These are phyloP conservation scores for Geococcyx californianus DNA, from an alignment of 2,113 vertebrate species.

Conservation along the genomic window DNA sequence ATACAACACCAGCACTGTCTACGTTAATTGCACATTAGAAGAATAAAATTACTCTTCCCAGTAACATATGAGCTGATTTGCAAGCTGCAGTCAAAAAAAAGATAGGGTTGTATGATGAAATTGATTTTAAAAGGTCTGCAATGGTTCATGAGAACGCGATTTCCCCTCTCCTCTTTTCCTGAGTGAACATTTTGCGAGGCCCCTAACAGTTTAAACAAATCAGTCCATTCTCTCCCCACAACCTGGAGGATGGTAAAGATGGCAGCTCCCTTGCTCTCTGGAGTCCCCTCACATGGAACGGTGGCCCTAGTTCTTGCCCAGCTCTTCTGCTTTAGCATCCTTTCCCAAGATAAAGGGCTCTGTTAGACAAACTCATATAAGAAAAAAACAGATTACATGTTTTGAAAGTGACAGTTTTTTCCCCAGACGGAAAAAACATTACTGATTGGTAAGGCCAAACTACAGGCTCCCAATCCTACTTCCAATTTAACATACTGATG, in stretches of 20 bases:
- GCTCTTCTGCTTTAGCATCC: accelerated
- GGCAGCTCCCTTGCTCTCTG: not conserved
- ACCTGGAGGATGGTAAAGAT: not conserved
- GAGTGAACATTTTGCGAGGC: not conserved
- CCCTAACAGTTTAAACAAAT: not conserved
- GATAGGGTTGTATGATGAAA: not conserved
- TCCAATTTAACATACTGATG: not conserved
- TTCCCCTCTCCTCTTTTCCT: not conserved
- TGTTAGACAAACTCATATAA: not conserved
- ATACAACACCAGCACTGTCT: not conserved
- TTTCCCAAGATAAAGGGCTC: not conserved
- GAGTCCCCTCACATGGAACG: not conserved
- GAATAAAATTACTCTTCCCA: not conserved
- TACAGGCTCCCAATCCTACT: not conserved
- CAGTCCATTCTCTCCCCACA: accelerated
- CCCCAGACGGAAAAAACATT: not conserved
- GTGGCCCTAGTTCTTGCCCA: not conserved
- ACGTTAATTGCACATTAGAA: not conserved
- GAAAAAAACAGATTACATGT: not conserved
- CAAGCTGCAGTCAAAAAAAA: not conserved
- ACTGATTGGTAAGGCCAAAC: not conserved
- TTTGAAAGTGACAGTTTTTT: not conserved
- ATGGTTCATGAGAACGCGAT: accelerated
- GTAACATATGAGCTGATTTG: not conserved
- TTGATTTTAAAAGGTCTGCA: not conserved